Base-by-base conservation (phyloP, 2,797 vertebrate genomes). In the Discoglossus pictus region DNA sequence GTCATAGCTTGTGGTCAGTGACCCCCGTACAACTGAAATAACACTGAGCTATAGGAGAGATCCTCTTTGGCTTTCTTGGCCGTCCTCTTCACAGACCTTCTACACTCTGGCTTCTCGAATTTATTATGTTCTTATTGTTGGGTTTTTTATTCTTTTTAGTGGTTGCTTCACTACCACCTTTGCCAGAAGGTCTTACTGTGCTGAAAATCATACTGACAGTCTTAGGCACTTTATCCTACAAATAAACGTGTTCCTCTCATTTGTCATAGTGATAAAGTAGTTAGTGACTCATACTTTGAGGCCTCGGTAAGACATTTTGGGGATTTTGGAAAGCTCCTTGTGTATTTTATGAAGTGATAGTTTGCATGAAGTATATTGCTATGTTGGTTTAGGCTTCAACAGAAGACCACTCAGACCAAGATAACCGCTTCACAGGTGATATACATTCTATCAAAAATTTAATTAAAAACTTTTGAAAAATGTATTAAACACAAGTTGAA, bases 1-100 rank as follows among this genome's bases (percentile, higher is more conserved):
- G 38, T 52, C 36, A 44, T 44, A 13, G n/a, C 15, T 36, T 24
- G 42, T 68, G 56, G 65, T 68, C 39, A 53, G 13, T 21, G 38
- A 68, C 65, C 55, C 40, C 35, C 20, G 44, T 46, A 23, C 65
- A 68, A 61, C 56, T 68, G 47, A 53, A 61, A 34, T 25, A 44
- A 61, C 47, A 61, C 17, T 23, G 36, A 35, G n/a, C 36, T 13
- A n/a, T 43, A 7, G 44, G 34, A 68, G 27, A 17, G 5, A 43
- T 52, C 24, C 24, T 15, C 42, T 6, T 15, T 43, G 25, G 9
- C 42, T 10, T 10, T 38, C 39, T 68, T 67, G 65, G 65, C 65
- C 44, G 65, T 52, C 55, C 65, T 52, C 47, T 42, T 2, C 24
- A 36, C 55, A 50, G 52, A 60, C 55, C 8, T 21, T 50, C n/a